Base-by-base conservation (phyloP, 2,888 invertebrate genomes). In the Caenorhabditis angaria region DNA sequence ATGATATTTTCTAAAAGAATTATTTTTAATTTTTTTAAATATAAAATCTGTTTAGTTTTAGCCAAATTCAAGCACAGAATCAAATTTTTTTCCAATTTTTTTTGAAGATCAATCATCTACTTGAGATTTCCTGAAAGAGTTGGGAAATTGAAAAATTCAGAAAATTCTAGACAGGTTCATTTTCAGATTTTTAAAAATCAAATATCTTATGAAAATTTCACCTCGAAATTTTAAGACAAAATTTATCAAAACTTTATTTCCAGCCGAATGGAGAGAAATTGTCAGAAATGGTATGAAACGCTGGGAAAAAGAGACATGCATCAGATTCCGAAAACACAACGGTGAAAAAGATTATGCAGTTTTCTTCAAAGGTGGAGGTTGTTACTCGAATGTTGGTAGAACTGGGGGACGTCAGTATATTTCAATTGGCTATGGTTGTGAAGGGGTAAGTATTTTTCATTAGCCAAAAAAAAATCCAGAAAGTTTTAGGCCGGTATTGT, bases 371-470 rank as follows among this genome's bases (percentile, higher is more conserved):
- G 78, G 78, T 29, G 76, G 78, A 59, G 78, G 77, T 18, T 82
- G 82, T 50, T 82, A 82, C 57, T 82, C 81, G 6, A 81, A 75
- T 61, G 82, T 82, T 1, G 82, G 82, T n/a, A 61, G 79, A 57
- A 76, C 76, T 20, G 82, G 82, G 8, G 82, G 81, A n/a, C 64
- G 65, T 51, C 82, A 82, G 58, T 77, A 74, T 51, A 72, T 78
- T 47, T 82, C 82, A 22, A 81, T 82, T n/a, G 82, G 82, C 54
- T 76, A 61, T 55, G 82, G 82, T 20, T 82, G 82, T 61, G 81
- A 82, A 54, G 73, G 73, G 28, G 75, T 77, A 28, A 41, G 69
- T 50, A 20, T 6, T n/a, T 29, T 24, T 18, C 35, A 28, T 48
- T 18, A 47, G 12, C 29, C 53, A 6, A 59, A 20, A 24, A 51